Evolutionary conservation across 2,888 invertebrate species (phyloP).

Genomic region (Stramonita haemastoma): DNA sequence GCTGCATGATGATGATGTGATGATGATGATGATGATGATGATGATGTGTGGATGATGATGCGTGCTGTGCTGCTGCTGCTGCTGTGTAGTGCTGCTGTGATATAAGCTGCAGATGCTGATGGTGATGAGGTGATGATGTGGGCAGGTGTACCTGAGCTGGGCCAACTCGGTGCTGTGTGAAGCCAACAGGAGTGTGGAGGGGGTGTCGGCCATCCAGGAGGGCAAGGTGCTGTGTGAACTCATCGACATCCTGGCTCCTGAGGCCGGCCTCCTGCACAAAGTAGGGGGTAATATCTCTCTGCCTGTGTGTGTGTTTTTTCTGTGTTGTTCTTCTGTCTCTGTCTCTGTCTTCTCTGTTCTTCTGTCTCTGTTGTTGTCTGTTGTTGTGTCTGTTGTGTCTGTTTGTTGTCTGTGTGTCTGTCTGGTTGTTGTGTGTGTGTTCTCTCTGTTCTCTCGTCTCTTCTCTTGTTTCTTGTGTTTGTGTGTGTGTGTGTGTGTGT

Average conservation of each 20-base stretch:
- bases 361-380: background rate
- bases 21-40: background rate
- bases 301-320: too few species aligned
- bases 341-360: background rate
- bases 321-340: background rate
- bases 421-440: too few species aligned
- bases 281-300: conserved; percentile 52
- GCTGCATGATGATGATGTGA: background rate
- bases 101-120: background rate
- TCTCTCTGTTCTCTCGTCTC: background rate
- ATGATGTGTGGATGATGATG: background rate
- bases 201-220: conserved; percentile 65
- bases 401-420: background rate
- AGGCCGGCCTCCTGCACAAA: conserved; percentile 57
- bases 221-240: conserved; percentile 69
- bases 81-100: background rate
- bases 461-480: background rate
- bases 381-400: too few species aligned
- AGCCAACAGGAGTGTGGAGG: conserved; percentile 56
- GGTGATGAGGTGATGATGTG: background rate
- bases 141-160: conserved; percentile 72
- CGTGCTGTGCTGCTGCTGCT: background rate
- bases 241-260: conserved; percentile 64
- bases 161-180: conserved; percentile 71
- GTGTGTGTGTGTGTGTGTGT: background rate